Conservation (phyloP, 2,797 vertebrate genomes). For the Poeciliopsis turneri region DNA sequence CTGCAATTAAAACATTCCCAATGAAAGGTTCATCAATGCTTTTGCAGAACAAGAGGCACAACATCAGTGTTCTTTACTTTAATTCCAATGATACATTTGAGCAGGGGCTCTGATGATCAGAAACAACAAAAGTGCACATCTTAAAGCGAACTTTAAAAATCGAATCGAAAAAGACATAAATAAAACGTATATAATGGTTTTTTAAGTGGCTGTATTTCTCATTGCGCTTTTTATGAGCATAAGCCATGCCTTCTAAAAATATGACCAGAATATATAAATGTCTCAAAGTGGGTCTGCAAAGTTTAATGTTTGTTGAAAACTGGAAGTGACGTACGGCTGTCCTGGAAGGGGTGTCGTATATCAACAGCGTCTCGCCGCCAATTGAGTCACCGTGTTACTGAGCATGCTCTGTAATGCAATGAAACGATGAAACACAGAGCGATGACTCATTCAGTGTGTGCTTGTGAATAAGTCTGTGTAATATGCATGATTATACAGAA, state of each 20-base stretch:
- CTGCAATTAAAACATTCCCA: not conserved
- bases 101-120: not conserved
- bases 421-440: conserved; percentile 24
- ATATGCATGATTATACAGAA: conserved; percentile 59
- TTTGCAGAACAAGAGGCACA: not conserved
- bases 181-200: not conserved
- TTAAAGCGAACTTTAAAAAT: not conserved
- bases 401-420: conserved; percentile 55
- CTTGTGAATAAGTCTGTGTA: conserved; percentile 61
- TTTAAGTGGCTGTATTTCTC: not conserved
- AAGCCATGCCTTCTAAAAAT: not conserved
- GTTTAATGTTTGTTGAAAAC: not conserved
- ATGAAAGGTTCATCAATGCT: not conserved
- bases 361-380: conserved; percentile 25
- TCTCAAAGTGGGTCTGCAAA: not conserved
- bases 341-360: conserved; percentile 23
- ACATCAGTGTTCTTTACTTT: not conserved
- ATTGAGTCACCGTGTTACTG: conserved; percentile 62
- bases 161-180: not conserved
- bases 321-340: not conserved
- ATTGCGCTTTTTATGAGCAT: not conserved
- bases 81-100: not conserved
- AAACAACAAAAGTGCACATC: not conserved
- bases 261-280: not conserved
- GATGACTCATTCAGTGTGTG: conserved; percentile 67